Conservation (phyloP, 2,113 vertebrate genomes). For the Lophochroa leadbeateri region DNA sequence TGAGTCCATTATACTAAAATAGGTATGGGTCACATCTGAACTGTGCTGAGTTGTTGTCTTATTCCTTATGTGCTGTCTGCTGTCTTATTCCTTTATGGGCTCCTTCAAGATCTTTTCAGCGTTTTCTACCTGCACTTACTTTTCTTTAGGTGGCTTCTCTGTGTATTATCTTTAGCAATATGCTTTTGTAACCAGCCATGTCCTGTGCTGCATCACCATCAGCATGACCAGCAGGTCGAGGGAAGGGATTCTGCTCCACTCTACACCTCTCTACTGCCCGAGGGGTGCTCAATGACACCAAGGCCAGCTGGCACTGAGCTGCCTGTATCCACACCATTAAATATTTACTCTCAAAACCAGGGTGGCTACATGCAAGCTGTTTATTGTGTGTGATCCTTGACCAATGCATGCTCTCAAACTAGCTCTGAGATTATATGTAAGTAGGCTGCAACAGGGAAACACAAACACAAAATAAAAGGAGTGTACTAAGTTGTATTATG, state of each 20-base stretch:
- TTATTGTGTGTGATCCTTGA: fast-evolving
- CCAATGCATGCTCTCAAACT: fast-evolving
- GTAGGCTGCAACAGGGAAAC: not conserved
- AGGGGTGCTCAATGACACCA: not conserved
- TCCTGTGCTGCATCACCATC: not conserved
- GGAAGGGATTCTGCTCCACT: not conserved
- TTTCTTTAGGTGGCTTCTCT: not conserved
- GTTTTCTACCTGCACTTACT: not conserved
- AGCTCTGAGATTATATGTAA: not conserved
- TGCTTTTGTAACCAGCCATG: not conserved
- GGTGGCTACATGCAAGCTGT: not conserved
- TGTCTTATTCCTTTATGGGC: not conserved
- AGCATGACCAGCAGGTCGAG: not conserved
- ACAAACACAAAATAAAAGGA: not conserved
- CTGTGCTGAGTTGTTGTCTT: not conserved
- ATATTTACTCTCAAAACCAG: not conserved
- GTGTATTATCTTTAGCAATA: not conserved
- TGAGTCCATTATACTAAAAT: not conserved
- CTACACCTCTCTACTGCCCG: not conserved
- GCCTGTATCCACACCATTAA: not conserved
- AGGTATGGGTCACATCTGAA: not conserved
- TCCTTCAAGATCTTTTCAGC: not conserved
- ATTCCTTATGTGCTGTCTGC: not conserved
- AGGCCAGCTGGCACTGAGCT: not conserved
- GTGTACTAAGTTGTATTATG: not conserved